These are phyloP conservation scores for Mungos mungo DNA, from an alignment of 2,113 vertebrate species.

Conservation along the genomic window DNA sequence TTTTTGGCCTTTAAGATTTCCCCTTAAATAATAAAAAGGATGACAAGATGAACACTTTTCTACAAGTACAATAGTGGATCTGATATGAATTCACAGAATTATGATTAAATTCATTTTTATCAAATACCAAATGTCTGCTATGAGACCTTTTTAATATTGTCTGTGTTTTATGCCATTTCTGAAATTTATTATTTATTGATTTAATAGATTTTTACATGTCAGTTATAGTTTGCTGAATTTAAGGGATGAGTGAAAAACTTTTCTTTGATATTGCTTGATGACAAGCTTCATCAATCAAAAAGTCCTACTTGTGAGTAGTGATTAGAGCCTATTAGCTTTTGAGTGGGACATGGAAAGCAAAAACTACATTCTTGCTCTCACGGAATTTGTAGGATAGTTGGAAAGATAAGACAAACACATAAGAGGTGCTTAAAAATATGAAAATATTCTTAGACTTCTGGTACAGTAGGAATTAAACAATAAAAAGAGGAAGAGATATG, in stretches of 20 bases:
- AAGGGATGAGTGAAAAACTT: neutral
- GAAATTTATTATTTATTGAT: conserved; percentile 56
- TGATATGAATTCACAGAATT: conserved; percentile 32
- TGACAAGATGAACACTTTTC: neutral
- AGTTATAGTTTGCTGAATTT: conserved; percentile 1
- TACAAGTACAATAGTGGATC: neutral
- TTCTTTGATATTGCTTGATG: neutral
- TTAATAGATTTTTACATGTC: conserved; percentile 40
- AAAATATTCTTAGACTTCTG: neutral
- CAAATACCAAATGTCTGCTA: conserved; percentile 34
- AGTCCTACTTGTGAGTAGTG: neutral
- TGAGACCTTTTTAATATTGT: conserved; percentile 26
- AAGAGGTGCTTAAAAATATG: neutral
- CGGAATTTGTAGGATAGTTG: neutral
- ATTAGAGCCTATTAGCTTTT: neutral
- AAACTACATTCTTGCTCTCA: neutral
- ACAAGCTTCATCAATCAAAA: conserved; percentile 18
- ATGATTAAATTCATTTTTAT: conserved; percentile 46
- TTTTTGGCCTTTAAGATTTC: conserved; percentile 57
- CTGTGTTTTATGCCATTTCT: conserved; percentile 30
- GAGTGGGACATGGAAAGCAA: neutral
- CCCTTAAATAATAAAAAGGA: conserved; percentile 47
- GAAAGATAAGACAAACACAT: neutral
- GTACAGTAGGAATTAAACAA: neutral
- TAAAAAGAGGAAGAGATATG: neutral